Percentiles rank a stretch among this genome's conserved stretches.
phyloP scores from a whole-genome alignment of 1,140 invertebrate species.

The Drosophila grimshawi region DNA sequence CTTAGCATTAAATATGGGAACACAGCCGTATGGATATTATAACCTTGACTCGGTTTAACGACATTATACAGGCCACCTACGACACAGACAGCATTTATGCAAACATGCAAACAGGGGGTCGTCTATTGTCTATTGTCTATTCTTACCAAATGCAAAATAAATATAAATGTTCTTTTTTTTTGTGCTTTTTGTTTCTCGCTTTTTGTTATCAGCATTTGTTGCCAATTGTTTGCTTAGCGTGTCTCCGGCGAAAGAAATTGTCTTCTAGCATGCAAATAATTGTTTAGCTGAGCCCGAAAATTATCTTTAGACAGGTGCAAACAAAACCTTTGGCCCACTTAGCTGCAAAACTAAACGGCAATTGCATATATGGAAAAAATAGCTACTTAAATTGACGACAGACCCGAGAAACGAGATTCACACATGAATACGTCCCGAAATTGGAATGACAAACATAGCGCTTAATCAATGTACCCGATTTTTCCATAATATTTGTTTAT shows the following conservation, averaged over 20 bases:
- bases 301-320: conserved; percentile 65
- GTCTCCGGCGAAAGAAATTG: conserved; percentile 21
- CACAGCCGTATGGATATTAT: background rate
- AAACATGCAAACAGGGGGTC: conserved; percentile 25
- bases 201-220: conserved; percentile 1
- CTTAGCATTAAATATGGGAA: too few relatives aligned
- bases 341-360: background rate
- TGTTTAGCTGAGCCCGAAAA: conserved; percentile 45
- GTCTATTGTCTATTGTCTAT: conserved; percentile 19
- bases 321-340: conserved; percentile 52
- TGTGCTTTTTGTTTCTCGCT: conserved; percentile 23
- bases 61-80: conserved; percentile 29
- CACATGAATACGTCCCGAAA: too few relatives aligned
- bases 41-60: conserved; percentile 61
- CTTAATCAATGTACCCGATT: too few relatives aligned
- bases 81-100: conserved; percentile 21
- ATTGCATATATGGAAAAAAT: background rate
- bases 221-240: conserved; percentile 51
- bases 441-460: too few relatives aligned
- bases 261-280: conserved; percentile 43
- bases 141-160: conserved; percentile 53
- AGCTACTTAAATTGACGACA: background rate
- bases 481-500: background rate
- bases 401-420: background rate
- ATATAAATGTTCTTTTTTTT: conserved; percentile 19